A percentile compares a stretch with the other conserved stretches of the same genome.
phyloP scores from a whole-genome alignment of 2,797 vertebrate species.

The Acipenser oxyrinchus region DNA sequence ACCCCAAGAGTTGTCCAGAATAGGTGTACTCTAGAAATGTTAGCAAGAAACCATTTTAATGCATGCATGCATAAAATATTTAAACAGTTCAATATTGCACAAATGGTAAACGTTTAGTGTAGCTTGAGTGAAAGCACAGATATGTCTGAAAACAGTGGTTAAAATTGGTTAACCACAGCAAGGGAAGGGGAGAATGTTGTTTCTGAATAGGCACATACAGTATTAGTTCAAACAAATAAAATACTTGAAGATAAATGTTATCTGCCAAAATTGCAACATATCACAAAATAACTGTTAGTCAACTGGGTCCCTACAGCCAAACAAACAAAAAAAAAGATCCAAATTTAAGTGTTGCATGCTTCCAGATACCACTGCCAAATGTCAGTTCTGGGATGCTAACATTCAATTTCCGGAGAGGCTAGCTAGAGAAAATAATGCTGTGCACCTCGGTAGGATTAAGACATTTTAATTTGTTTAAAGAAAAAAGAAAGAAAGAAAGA shows the following conservation, averaged over 20 bases:
- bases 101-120: too few relatives aligned
- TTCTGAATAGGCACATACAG: constrained; percentile 5
- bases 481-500: not conserved
- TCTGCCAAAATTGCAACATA: constrained; percentile 18
- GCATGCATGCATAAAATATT: too few relatives aligned
- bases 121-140: too few relatives aligned
- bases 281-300: constrained; percentile 12
- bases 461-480: not conserved
- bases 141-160: too few relatives aligned
- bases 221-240: constrained; percentile 21
- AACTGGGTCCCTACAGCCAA: not conserved
- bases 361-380: constrained; percentile 1
- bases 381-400: not conserved
- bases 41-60: too few relatives aligned
- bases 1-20: too few relatives aligned
- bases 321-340: not conserved
- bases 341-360: constrained; percentile 3
- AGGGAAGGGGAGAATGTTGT: not conserved
- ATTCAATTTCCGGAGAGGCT: not conserved
- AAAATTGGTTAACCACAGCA: too few relatives aligned
- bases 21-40: too few relatives aligned
- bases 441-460: not conserved
- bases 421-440: not conserved
- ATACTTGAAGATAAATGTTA: constrained; percentile 23
- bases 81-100: too few relatives aligned